A percentile compares a stretch with the other conserved stretches of the same genome.
Evolutionary conservation across 2,113 vertebrate species (phyloP).

Genomic region (Brachypteracias leptosomus): DNA sequence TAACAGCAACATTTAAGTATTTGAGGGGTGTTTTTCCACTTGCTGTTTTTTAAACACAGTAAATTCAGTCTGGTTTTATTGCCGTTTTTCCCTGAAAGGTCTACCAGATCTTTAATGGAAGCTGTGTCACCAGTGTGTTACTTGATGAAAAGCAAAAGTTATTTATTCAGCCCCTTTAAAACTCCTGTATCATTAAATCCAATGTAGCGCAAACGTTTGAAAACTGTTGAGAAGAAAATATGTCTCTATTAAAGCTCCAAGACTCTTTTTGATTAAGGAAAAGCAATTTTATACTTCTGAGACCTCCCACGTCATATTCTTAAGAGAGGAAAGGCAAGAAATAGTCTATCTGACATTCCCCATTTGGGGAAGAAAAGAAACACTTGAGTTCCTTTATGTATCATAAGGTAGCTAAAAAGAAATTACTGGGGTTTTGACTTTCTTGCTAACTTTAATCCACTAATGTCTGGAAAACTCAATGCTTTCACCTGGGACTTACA

Average conservation of each 20-base stretch:
- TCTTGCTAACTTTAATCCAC: not conserved
- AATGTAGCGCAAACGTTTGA: not conserved
- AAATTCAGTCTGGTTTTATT: not conserved
- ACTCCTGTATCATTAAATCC: not conserved
- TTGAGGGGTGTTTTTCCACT: not conserved
- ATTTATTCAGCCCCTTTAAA: slow-evolving; percentile 17
- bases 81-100: not conserved
- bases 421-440: not conserved
- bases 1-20: not conserved
- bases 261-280: slow-evolving; percentile 11
- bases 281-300: slow-evolving; percentile 20
- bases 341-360: not conserved
- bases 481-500: not conserved
- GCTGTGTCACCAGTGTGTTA: not conserved
- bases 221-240: slow-evolving; percentile 7
- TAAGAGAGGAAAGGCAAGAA: slow-evolving; percentile 3
- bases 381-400: not conserved
- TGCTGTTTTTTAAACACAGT: not conserved
- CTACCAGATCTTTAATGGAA: not conserved
- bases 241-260: not conserved
- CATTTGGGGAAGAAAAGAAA: not conserved
- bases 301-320: not conserved
- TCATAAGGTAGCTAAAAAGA: not conserved
- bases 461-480: not conserved
- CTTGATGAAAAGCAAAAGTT: not conserved